These are phyloP conservation scores for Pangasianodon gigas DNA, from an alignment of 2,113 vertebrate species.

Conservation along the genomic window DNA sequence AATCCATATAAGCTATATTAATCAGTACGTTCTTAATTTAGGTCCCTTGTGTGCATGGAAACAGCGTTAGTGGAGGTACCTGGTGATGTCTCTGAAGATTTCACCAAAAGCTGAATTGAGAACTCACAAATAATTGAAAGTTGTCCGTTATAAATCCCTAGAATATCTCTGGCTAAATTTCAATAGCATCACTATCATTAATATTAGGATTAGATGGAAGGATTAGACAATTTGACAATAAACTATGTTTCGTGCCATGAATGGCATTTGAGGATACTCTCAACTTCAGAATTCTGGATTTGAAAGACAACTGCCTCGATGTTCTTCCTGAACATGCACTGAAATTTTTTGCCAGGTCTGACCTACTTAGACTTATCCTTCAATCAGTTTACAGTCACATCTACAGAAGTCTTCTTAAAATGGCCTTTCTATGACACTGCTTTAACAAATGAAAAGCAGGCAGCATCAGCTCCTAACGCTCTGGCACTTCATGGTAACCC, in stretches of 20 bases:
- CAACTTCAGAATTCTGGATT: too few species aligned
- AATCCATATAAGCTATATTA: too few species aligned
- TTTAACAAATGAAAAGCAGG: constrained; percentile 42
- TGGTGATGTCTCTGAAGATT: constrained; percentile 76
- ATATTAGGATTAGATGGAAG: constrained; percentile 64
- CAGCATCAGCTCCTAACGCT: too few species aligned
- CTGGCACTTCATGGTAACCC: too few species aligned
- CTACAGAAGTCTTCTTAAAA: constrained; percentile 75
- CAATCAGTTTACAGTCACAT: constrained; percentile 88
- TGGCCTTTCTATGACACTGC: constrained; percentile 66
- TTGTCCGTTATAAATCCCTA: constrained; percentile 73
- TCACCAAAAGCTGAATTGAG: constrained; percentile 87
- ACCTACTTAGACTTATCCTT: constrained; percentile 84
- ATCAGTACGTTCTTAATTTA: too few species aligned
- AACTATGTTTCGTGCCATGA: constrained; percentile 76
- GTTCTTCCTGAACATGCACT: constrained; percentile 79
- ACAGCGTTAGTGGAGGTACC: constrained; percentile 77
- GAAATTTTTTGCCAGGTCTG: constrained; percentile 75
- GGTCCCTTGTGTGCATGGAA: constrained; percentile 71
- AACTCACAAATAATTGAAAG: constrained; percentile 86
- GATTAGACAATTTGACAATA: constrained; percentile 81
- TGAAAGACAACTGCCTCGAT: too few species aligned
- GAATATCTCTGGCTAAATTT: constrained; percentile 92
- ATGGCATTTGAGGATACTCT: too few species aligned
- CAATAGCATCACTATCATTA: constrained; percentile 79